Conservation (phyloP, 2,797 vertebrate genomes). For the Helicolenus hilgendorfi region DNA sequence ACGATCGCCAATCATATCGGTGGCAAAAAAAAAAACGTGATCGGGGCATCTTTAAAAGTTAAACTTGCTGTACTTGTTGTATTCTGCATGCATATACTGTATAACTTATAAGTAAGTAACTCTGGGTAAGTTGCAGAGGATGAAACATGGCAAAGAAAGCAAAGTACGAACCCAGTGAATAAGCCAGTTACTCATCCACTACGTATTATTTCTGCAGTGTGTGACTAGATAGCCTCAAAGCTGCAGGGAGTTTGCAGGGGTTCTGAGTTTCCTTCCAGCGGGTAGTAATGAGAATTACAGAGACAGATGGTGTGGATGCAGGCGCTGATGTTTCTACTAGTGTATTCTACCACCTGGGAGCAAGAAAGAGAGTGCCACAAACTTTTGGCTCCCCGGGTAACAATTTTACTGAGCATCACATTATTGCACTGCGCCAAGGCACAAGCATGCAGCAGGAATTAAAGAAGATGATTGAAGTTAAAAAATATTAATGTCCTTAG, state of each 20-base stretch:
- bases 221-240: slow-evolving; percentile 10
- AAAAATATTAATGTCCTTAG: background rate
- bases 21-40: too few species aligned
- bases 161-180: background rate
- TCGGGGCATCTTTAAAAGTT: background rate
- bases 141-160: background rate
- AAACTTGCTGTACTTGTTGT: background rate
- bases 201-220: background rate
- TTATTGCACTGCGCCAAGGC: slow-evolving; percentile 56
- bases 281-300: slow-evolving; percentile 50
- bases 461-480: slow-evolving; percentile 14
- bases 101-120: background rate
- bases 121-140: background rate
- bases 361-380: slow-evolving; percentile 17
- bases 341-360: slow-evolving; percentile 30
- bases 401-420: slow-evolving; percentile 42
- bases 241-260: slow-evolving; percentile 40
- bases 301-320: slow-evolving; percentile 58
- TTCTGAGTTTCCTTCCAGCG: slow-evolving; percentile 16
- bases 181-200: slow-evolving; percentile 3
- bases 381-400: slow-evolving; percentile 47
- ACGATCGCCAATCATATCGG: too few species aligned
- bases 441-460: slow-evolving; percentile 3
- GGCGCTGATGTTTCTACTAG: slow-evolving; percentile 10
- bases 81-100: background rate